Evolutionary conservation across 2,888 invertebrate species (phyloP), one percentile per base, ranked within the genome.

Genomic region (Arenicola marina): DNA sequence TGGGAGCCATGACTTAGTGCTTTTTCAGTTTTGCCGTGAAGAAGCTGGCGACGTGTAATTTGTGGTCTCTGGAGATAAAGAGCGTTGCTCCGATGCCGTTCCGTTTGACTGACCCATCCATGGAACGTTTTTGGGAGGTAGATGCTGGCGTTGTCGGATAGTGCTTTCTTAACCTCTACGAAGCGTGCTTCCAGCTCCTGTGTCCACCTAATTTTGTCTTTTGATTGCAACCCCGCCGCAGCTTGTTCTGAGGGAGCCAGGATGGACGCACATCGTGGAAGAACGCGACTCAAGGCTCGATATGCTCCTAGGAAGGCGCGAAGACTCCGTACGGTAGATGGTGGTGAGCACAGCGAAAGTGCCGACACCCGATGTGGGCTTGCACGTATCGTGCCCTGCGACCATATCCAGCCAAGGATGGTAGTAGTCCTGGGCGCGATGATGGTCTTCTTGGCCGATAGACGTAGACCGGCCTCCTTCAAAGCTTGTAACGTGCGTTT

Each of bases 1-100:
- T 4, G 59, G 59, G 15, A 59, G n/a, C 59, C 59, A 59, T 4
- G 31, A 21, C 33, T 26, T 59, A 51, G 15, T 21, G 48, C 48
- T 48, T 11, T 21, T 21, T 11, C 7, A 48, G 24, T 21, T 48
- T 48, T 11, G 48, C 48, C 7, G 15, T 48, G 24, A 18, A 48
- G 48, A 48, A 48, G 15, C 48, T 21, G 7, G 48, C 48, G 7
- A 21, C 7, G 7, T 21, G 24, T 11, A 21, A 7, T 48, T 21
- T 48, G 18, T 21, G 15, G 7, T 21, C 21, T 11, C 48, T 7
- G 7, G 18, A 18, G 15, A 48, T 21, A 21, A 18, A 48, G 11
- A 48, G 21, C 7, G 48, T 48, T 18, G 48, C 15, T 21, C 48
- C 48, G 11, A 48, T 18, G 15, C 48, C 48, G 7, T n/a, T 15